A percentile compares a stretch with the other conserved stretches of the same genome.
Conservation (phyloP, 2,113 vertebrate genomes). For the Sakesphorus luctuosus region DNA sequence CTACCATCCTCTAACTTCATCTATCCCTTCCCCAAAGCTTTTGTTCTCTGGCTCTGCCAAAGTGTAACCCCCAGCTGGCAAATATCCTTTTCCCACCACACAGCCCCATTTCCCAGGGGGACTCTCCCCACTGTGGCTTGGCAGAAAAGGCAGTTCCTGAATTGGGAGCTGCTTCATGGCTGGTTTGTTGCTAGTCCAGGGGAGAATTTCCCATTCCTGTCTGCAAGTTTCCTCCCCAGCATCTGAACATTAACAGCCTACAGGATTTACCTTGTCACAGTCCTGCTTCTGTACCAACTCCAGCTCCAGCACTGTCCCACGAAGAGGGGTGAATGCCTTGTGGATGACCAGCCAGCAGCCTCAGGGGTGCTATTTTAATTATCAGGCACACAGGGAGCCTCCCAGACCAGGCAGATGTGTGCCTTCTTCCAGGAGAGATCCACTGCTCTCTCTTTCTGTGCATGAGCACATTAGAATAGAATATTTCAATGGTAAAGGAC, state of each 20-base stretch:
- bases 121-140: not conserved
- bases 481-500: not conserved
- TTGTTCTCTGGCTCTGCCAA: not conserved
- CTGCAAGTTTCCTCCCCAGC: not conserved
- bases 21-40: not conserved
- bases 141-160: not conserved
- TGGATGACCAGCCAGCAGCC: not conserved
- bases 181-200: not conserved
- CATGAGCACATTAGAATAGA: not conserved
- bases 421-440: not conserved
- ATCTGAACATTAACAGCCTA: not conserved
- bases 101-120: not conserved
- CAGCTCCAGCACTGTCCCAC: rapidly evolving
- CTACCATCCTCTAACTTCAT: not conserved
- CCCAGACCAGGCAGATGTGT: not conserved
- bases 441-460: not conserved
- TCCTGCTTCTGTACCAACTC: not conserved
- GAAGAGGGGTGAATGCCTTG: rapidly evolving
- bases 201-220: not conserved
- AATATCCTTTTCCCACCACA: not conserved
- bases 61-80: not conserved
- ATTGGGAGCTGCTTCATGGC: rapidly evolving
- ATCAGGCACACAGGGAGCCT: not conserved
- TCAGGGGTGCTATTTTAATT: rapidly evolving
- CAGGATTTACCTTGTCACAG: not conserved